Evolutionary conservation across 2,113 vertebrate species (phyloP).

Genomic region (Chinchilla lanigera): DNA sequence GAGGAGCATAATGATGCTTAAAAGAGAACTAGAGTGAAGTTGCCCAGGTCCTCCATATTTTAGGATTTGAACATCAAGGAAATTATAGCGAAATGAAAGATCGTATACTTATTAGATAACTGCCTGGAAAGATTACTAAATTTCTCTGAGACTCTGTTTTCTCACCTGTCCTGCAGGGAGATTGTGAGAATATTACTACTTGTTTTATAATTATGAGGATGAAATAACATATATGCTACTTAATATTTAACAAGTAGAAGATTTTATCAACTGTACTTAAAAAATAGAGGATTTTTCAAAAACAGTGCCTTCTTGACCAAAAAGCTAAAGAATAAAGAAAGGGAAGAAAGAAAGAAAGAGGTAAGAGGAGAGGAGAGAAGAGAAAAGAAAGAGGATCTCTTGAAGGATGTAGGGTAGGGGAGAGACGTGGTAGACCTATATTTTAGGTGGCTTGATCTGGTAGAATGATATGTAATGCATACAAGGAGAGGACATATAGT

Average conservation of each 20-base stretch:
- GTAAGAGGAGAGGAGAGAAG: background rate
- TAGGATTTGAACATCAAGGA: background rate
- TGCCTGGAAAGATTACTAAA: background rate
- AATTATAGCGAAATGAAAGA: background rate
- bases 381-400: background rate
- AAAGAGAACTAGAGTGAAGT: background rate
- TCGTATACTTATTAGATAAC: background rate
- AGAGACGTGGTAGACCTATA: background rate
- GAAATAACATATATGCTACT: background rate
- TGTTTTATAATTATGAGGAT: background rate
- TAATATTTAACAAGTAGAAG: background rate
- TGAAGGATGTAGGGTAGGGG: background rate
- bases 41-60: background rate
- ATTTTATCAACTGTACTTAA: constrained; percentile 42
- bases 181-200: background rate
- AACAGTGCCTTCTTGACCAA: background rate
- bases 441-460: constrained; percentile 23
- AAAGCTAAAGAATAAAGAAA: background rate
- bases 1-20: background rate
- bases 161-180: background rate
- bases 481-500: background rate
- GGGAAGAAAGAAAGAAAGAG: background rate
- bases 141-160: background rate
- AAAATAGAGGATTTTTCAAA: background rate
- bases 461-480: constrained; percentile 3